Base-by-base conservation (phyloP, 2,113 vertebrate species). In the Oreochromis aureus region DNA sequence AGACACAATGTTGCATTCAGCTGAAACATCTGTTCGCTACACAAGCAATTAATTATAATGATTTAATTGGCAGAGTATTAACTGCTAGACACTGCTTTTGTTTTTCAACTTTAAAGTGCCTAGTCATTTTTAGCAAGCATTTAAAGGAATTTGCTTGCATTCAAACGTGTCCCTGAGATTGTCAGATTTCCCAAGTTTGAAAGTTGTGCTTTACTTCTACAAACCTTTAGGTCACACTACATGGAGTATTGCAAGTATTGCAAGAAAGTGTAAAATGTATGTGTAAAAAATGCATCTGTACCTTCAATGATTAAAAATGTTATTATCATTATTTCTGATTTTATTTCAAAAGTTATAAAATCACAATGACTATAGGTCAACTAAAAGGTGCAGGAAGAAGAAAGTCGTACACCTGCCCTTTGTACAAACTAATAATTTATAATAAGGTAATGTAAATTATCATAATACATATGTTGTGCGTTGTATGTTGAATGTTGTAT, bases 371-470 rank as follows among this genome's bases (percentile, higher is more conserved):
- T 76, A 76, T 30, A 76, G 9, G 13, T 76, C 41, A 76, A 76
- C 4, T 48, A 76, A 48, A 76, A 48, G 15, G 8, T 24, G n/a
- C 54, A 24, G 10, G 10, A 22, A 55, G 53, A 22, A 6, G 53
- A 22, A 54, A 11, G 22, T 73, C 13, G 0, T 48, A 48, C 1
- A 7, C 69, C 5, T 2, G 4, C 13, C 69, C 0, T 48, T 48
- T 76, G 41, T 30, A 6, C 22, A 3, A 46, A 27, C 69, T 76
- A 48, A 73, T 10, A 0, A 48, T 30, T 76, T 76, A 7, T 16
- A 30, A 48, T 2, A 27, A 73, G 41, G 39, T 73, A 46, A 73
- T 10, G 41, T 15, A 73, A 27, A 73, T 11, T 48, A 66, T 39
- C 36, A 63, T 66, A 7, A 36, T 1, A 66, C 61, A 66, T 63